These are phyloP conservation scores for Paraplagusia blochii DNA, from an alignment of 2,113 vertebrate species.

Conservation along the genomic window DNA sequence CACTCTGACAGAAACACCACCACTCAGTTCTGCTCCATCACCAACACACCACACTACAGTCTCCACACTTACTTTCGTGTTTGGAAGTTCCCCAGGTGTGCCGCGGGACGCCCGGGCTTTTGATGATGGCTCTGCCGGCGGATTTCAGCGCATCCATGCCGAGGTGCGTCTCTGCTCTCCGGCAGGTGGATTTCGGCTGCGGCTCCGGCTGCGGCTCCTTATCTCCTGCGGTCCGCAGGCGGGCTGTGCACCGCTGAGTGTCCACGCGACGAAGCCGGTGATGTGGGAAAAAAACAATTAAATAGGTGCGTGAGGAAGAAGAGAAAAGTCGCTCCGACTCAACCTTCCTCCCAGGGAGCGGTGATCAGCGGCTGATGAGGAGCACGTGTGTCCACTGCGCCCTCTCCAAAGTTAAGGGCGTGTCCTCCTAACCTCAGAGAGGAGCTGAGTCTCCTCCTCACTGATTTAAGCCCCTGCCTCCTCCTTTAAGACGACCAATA, in stretches of 20 bases:
- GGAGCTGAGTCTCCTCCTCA: neutral
- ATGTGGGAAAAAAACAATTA: too few relatives aligned
- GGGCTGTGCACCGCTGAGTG: too few relatives aligned
- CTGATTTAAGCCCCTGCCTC: neutral
- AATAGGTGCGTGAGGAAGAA: too few relatives aligned
- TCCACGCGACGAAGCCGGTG: too few relatives aligned
- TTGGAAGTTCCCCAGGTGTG: constrained; percentile 84
- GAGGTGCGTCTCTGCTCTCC: constrained; percentile 48
- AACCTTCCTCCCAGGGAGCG: neutral
- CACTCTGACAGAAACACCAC: neutral
- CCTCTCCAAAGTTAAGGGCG: constrained; percentile 57
- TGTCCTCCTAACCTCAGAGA: constrained; percentile 45
- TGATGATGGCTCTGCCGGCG: constrained; percentile 84
- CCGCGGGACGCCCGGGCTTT: constrained; percentile 83
- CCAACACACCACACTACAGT: neutral
- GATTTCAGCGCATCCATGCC: constrained; percentile 85
- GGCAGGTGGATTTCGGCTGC: constrained; percentile 51
- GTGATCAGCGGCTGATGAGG: constrained; percentile 17
- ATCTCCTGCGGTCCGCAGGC: constrained; percentile 25
- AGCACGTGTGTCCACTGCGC: constrained; percentile 20
- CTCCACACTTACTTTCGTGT: constrained; percentile 79
- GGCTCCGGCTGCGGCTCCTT: constrained; percentile 1
- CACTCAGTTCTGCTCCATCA: neutral
- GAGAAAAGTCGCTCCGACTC: neutral
- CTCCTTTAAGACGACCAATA: neutral